phyloP scores from a whole-genome alignment of 1,140 invertebrate genomes.

The Homalodisca vitripennis region DNA sequence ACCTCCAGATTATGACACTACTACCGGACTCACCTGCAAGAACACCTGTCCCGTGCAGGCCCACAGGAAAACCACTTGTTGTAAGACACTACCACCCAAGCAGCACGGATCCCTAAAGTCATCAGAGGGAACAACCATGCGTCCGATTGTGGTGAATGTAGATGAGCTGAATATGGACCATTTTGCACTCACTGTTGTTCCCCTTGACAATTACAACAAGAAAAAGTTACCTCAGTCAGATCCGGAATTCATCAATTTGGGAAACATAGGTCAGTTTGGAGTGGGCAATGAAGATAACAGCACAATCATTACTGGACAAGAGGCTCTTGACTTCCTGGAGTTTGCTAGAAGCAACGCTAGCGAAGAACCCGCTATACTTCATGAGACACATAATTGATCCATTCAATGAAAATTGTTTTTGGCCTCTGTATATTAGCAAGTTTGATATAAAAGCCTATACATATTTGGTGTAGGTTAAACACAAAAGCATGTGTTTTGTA shows the following conservation, averaged over 20 bases:
- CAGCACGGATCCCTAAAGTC: background rate
- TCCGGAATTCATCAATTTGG: slow-evolving; percentile 18
- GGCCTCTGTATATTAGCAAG: too few species aligned
- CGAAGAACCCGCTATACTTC: slow-evolving; percentile 15
- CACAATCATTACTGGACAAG: slow-evolving; percentile 23
- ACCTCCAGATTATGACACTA: background rate
- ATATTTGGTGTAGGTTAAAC: too few species aligned
- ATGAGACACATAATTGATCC: slow-evolving; percentile 22
- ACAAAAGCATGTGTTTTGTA: too few species aligned
- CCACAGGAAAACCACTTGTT: slow-evolving; percentile 5
- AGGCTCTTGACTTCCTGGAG: slow-evolving; percentile 25
- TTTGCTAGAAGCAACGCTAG: slow-evolving; percentile 21
- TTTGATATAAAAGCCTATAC: too few species aligned
- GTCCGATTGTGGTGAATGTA: background rate
- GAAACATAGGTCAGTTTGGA: slow-evolving; percentile 9
- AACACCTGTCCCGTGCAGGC: background rate
- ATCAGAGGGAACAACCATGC: background rate
- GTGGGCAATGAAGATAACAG: background rate
- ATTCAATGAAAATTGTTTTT: too few species aligned
- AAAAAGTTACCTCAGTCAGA: slow-evolving; percentile 21
- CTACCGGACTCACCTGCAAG: background rate
- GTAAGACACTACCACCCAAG: background rate
- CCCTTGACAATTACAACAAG: background rate
- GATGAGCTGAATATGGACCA: slow-evolving; percentile 26
- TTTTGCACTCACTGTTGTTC: slow-evolving; percentile 23